Conservation (phyloP, 2,113 vertebrate species). For the Tinamus guttatus region DNA sequence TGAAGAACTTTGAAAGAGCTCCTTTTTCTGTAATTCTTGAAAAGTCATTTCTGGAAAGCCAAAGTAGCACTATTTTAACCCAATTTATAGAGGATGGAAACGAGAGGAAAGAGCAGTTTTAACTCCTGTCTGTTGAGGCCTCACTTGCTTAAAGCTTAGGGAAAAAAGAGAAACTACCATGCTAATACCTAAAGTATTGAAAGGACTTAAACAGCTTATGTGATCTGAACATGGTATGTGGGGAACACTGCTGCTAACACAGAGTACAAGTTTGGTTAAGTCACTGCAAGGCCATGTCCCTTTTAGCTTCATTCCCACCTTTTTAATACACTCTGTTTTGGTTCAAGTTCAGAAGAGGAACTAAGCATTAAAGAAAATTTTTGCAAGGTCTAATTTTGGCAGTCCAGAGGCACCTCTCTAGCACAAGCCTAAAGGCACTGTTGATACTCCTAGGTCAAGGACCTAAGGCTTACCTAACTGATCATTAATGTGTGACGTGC, state of each 20-base stretch:
- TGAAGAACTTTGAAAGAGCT: background rate
- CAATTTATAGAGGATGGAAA: background rate
- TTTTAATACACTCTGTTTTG: background rate
- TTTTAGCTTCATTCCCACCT: background rate
- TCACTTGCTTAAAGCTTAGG: background rate
- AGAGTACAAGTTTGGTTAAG: background rate
- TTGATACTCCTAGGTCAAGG: background rate
- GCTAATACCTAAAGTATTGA: background rate
- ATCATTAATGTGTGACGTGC: background rate
- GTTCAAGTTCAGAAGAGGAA: background rate
- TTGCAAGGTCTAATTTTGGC: background rate
- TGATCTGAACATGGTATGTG: background rate
- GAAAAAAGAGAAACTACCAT: background rate
- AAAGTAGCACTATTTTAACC: background rate
- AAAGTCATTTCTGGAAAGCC: background rate
- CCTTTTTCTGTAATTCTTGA: background rate
- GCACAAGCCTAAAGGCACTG: background rate
- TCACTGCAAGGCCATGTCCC: background rate
- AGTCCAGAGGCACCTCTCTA: background rate
- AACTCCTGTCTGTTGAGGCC: background rate
- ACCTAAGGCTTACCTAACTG: fast-evolving
- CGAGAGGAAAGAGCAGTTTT: background rate
- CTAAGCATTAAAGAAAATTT: background rate
- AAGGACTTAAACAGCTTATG: background rate
- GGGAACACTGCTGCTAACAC: background rate